Evolutionary conservation across 2,797 vertebrate species (phyloP).

Genomic region (Acrocephalus scirpaceus): DNA sequence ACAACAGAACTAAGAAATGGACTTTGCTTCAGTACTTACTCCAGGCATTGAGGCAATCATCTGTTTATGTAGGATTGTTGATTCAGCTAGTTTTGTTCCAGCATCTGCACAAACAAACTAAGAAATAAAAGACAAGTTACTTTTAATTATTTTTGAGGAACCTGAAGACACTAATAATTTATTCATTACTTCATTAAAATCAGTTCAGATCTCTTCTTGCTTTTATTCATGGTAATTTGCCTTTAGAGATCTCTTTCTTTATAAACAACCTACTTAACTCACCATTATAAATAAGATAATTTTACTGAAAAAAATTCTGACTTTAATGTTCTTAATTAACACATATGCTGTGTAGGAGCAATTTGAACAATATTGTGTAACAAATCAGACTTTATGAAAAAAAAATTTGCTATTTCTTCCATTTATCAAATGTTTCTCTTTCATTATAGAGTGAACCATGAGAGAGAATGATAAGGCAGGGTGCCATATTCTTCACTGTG

Average conservation of each 20-base stretch:
- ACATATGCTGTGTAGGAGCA: not conserved
- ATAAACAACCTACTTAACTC: constrained; percentile 1
- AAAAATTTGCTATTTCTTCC: not conserved
- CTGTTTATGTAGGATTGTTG: constrained; percentile 97
- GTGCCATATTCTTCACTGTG: not conserved
- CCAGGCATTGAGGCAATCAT: constrained; percentile 94
- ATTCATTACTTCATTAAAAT: constrained; percentile 53
- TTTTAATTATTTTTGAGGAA: constrained; percentile 52
- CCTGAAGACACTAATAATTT: constrained; percentile 28
- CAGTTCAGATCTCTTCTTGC: constrained; percentile 7
- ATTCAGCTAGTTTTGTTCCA: constrained; percentile 94
- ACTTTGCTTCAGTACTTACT: constrained; percentile 80
- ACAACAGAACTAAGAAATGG: not conserved
- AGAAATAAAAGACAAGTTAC: constrained; percentile 65
- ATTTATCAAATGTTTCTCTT: not conserved
- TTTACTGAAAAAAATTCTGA: not conserved
- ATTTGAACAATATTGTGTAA: not conserved
- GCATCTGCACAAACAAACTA: constrained; percentile 99
- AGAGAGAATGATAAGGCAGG: not conserved
- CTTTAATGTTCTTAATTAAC: not conserved
- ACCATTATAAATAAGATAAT: constrained; percentile 9
- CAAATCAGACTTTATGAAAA: not conserved
- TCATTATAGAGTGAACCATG: not conserved
- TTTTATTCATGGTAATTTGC: constrained; percentile 15
- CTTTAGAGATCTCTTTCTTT: not conserved